Evolutionary conservation across 2,113 vertebrate genomes (phyloP).

Genomic region (Anolis sagrei): DNA sequence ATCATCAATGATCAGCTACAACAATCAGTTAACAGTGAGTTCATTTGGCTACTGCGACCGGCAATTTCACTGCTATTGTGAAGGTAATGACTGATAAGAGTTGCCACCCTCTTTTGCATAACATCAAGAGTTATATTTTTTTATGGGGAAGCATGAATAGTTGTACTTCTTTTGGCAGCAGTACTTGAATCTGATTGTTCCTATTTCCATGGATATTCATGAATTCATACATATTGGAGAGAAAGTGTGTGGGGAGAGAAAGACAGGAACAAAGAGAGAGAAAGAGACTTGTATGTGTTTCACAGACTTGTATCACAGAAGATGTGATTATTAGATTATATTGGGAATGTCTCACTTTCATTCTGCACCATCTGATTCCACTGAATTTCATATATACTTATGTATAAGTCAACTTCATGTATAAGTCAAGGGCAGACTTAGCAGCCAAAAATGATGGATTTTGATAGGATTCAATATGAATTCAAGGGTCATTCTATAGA

Average conservation of each 20-base stretch:
- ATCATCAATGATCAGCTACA: slow-evolving; percentile 13
- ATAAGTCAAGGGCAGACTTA: too few species aligned
- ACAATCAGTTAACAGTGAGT: neutral
- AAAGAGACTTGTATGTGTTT: neutral
- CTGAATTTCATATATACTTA: too few species aligned
- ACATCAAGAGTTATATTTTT: neutral
- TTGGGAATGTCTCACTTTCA: neutral
- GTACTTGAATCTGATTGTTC: neutral
- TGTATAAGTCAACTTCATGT: too few species aligned
- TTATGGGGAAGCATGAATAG: neutral
- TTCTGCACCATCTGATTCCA: neutral
- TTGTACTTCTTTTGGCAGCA: neutral
- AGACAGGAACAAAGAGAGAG: neutral
- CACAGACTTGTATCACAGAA: neutral
- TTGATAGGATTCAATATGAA: too few species aligned
- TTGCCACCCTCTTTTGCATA: neutral
- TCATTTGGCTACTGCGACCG: neutral
- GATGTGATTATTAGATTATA: neutral
- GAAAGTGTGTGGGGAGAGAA: neutral
- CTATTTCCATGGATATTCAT: neutral
- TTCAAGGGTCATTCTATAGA: too few species aligned
- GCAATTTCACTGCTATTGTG: neutral
- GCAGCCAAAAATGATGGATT: too few species aligned
- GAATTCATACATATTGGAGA: neutral
- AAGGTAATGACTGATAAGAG: slow-evolving; percentile 12